Evolutionary conservation across 2,113 vertebrate genomes (phyloP).

Genomic region (Prunella himalayana): DNA sequence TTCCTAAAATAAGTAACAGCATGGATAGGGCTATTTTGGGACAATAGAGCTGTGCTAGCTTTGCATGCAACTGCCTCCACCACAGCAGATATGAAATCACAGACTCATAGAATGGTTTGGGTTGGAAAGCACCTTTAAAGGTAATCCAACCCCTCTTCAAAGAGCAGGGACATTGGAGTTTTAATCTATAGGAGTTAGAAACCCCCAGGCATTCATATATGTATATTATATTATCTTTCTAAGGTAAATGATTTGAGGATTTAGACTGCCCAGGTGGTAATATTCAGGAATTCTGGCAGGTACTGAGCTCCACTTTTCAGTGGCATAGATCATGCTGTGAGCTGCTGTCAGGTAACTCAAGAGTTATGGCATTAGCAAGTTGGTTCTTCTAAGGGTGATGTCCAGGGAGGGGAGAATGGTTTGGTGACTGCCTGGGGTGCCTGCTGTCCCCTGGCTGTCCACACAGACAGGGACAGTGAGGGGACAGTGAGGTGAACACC

Average conservation of each 20-base stretch:
- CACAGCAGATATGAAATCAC: neutral
- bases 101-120: neutral
- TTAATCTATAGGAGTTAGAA: neutral
- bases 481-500: neutral
- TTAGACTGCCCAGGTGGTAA: slow-evolving; percentile 22
- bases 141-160: neutral
- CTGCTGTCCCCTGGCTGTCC: neutral
- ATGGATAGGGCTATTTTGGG: slow-evolving; percentile 32
- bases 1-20: slow-evolving; percentile 55
- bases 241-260: neutral
- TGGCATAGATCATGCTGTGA: neutral
- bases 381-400: neutral
- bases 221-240: neutral
- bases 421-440: neutral
- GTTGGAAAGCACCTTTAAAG: neutral
- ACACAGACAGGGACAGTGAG: neutral
- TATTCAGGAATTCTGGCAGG: slow-evolving; percentile 48
- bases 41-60: slow-evolving; percentile 21
- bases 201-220: neutral
- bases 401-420: neutral
- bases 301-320: neutral
- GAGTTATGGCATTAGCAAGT: fast-evolving
- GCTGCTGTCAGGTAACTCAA: neutral
- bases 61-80: slow-evolving; percentile 27
- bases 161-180: neutral